phyloP scores from a whole-genome alignment of 2,113 vertebrate genomes.

The Xiphias gladius region DNA sequence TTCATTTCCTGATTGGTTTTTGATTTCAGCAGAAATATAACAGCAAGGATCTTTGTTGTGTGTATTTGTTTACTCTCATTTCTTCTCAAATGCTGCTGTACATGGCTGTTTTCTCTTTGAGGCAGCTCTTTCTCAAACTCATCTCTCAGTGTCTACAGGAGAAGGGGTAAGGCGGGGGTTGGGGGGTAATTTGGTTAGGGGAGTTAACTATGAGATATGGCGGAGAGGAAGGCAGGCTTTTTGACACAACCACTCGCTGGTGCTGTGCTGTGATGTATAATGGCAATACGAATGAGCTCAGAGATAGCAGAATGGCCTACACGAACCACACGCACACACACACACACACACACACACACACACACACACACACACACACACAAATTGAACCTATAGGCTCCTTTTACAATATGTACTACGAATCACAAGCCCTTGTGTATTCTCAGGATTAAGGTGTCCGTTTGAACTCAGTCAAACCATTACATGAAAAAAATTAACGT shows the following conservation, averaged over 20 bases:
- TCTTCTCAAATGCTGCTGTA: constrained; percentile 51
- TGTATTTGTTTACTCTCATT: constrained; percentile 53
- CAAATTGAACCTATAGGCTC: constrained; percentile 66
- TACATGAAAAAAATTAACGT: constrained; percentile 59
- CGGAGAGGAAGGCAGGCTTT: constrained; percentile 74
- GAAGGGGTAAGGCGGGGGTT: constrained; percentile 55
- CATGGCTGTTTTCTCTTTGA: constrained; percentile 60
- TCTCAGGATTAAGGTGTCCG: constrained; percentile 55
- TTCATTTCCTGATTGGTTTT: background rate
- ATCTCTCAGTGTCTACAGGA: constrained; percentile 71
- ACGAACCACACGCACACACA: constrained; percentile 26
- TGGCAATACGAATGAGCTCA: constrained; percentile 77
- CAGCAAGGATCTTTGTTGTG: constrained; percentile 23
- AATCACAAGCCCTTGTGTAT: constrained; percentile 30
- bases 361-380: constrained; percentile 41
- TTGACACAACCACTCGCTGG: constrained; percentile 79
- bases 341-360: constrained; percentile 19
- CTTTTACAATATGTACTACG: constrained; percentile 37
- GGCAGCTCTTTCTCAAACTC: constrained; percentile 62
- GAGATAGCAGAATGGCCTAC: constrained; percentile 57
- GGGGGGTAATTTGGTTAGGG: constrained; percentile 85
- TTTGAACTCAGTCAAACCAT: constrained; percentile 61
- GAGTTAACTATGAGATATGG: constrained; percentile 88
- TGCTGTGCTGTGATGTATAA: constrained; percentile 83
- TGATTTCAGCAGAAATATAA: constrained; percentile 11